phyloP scores from a whole-genome alignment of 2,113 vertebrate species.

The Cacatua alba region DNA sequence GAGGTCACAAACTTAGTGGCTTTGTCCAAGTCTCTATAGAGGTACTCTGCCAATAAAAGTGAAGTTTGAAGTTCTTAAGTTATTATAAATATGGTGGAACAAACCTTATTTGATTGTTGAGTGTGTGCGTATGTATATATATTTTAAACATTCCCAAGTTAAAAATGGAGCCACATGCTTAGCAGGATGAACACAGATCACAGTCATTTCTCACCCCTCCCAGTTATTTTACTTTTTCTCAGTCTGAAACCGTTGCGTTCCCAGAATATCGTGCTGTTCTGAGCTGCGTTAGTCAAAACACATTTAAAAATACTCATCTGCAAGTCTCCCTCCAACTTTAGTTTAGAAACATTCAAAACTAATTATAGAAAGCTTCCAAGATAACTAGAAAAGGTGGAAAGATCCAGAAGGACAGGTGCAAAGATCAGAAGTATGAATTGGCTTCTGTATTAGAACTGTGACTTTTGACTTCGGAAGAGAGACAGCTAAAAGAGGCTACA shows the following conservation, averaged over 20 bases:
- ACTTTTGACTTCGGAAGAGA: background rate
- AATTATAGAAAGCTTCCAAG: background rate
- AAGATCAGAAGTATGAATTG: background rate
- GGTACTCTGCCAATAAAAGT: background rate
- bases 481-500: background rate
- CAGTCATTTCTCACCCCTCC: background rate
- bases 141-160: background rate
- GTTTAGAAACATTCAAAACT: background rate
- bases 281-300: conserved; percentile 32
- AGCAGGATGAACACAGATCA: background rate
- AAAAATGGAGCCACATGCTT: conserved; percentile 11
- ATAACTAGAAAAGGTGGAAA: background rate
- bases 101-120: background rate
- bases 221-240: background rate
- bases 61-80: background rate
- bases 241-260: conserved; percentile 27
- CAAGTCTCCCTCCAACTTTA: background rate
- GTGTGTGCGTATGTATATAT: background rate
- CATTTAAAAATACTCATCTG: conserved; percentile 5
- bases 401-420: background rate
- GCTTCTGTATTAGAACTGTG: background rate
- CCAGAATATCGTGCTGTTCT: conserved; percentile 17
- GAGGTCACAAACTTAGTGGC: background rate
- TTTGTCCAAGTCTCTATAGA: background rate
- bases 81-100: background rate